These are phyloP conservation scores for Platorchestia sp. DNA, from an alignment of 1,140 invertebrate species.

Conservation along the genomic window DNA sequence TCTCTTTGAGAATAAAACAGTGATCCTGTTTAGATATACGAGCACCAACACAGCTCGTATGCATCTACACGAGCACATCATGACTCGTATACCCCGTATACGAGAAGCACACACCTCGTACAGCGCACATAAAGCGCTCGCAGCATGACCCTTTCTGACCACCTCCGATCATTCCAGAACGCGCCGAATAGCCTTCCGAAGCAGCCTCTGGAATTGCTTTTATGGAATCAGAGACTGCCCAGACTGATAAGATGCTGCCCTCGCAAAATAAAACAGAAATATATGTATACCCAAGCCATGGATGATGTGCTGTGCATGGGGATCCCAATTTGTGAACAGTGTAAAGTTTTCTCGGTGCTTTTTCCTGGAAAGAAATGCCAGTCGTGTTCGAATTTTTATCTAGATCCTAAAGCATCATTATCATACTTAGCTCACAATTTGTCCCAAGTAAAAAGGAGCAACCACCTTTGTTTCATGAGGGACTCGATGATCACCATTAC, in stretches of 20 bases:
- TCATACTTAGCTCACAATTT: too few relatives aligned
- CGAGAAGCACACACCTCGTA: neutral
- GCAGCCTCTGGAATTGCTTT: neutral
- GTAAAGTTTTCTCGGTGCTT: neutral
- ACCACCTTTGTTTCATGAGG: too few relatives aligned
- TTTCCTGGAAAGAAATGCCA: neutral
- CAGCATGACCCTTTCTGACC: neutral
- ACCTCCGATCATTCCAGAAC: neutral
- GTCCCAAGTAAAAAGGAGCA: too few relatives aligned
- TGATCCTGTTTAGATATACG: neutral
- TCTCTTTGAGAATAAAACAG: neutral
- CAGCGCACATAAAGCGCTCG: neutral
- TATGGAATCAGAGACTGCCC: neutral
- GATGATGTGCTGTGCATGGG: neutral
- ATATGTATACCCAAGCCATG: neutral
- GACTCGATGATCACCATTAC: too few relatives aligned
- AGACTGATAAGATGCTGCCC: neutral
- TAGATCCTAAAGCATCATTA: neutral
- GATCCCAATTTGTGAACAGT: neutral
- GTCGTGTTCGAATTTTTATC: neutral
- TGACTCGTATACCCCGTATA: neutral
- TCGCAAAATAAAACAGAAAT: neutral
- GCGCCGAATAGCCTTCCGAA: neutral
- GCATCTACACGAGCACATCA: neutral
- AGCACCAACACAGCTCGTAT: neutral